Conservation (phyloP, 2,113 vertebrate species). For the Laticauda colubrina region DNA sequence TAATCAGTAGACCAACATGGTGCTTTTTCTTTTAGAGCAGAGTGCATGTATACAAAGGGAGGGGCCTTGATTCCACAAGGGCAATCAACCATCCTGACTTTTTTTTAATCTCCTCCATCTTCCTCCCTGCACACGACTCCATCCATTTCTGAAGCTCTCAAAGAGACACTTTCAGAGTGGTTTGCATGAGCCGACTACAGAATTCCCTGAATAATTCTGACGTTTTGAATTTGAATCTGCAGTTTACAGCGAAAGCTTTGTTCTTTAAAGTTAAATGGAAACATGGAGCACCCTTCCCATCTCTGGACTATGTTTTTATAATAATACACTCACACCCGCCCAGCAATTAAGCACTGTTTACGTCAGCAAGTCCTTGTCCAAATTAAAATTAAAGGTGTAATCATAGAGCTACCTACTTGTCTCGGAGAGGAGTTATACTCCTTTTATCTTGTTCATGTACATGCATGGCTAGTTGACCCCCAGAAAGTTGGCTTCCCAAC, state of each 20-base stretch:
- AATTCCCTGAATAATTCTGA: neutral
- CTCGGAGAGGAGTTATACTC: neutral
- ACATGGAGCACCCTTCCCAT: neutral
- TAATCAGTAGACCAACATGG: neutral
- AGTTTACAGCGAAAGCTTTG: neutral
- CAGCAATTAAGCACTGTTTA: neutral
- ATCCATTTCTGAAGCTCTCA: neutral
- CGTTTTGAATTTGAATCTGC: neutral
- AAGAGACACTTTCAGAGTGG: conserved; percentile 8
- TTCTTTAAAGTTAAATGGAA: conserved; percentile 2
- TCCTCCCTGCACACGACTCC: neutral
- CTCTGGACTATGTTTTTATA: conserved; percentile 30
- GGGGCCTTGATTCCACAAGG: neutral
- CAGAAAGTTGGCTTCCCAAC: neutral
- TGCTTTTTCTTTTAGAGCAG: neutral
- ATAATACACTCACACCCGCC: conserved; percentile 4
- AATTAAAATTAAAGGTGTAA: conserved; percentile 12
- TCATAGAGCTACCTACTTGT: neutral
- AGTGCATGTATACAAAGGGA: neutral
- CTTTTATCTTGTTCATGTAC: neutral
- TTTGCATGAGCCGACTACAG: neutral
- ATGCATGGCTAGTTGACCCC: neutral
- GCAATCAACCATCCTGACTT: neutral
- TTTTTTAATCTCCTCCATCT: neutral
- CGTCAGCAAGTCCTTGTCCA: conserved; percentile 28